Percentiles rank a stretch among this genome's conserved stretches.
Evolutionary conservation across 2,888 invertebrate species (phyloP).

Genomic region (Agriotes lineatus): DNA sequence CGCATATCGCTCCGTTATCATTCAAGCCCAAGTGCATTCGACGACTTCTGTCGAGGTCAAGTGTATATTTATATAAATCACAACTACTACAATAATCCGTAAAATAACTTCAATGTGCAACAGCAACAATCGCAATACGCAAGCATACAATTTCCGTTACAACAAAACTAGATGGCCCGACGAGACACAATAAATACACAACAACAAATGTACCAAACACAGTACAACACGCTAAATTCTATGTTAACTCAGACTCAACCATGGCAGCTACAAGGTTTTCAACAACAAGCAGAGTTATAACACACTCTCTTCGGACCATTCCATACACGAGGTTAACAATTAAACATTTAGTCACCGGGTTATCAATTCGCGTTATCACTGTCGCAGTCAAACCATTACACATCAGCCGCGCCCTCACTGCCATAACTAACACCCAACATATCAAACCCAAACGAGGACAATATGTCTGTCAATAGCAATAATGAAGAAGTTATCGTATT

Average conservation of each 20-base stretch:
- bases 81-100: slow-evolving; percentile 3
- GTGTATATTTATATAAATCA: too few species aligned
- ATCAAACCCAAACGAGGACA: not conserved
- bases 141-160: not conserved
- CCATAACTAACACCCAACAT: not conserved
- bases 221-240: not conserved
- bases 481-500: not conserved
- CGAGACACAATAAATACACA: not conserved
- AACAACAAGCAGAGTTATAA: not conserved
- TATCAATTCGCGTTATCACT: not conserved
- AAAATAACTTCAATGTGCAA: not conserved
- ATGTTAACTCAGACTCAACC: not conserved
- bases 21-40: too few species aligned
- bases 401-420: not conserved
- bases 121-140: not conserved
- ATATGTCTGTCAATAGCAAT: not conserved
- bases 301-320: not conserved
- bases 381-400: not conserved
- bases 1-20: too few species aligned
- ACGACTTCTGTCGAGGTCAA: too few species aligned
- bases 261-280: not conserved
- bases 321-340: not conserved
- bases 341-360: not conserved
- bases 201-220: too few species aligned
- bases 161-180: not conserved